Evolutionary conservation across 2,113 vertebrate species (phyloP).

Genomic region (Xerus inauris): DNA sequence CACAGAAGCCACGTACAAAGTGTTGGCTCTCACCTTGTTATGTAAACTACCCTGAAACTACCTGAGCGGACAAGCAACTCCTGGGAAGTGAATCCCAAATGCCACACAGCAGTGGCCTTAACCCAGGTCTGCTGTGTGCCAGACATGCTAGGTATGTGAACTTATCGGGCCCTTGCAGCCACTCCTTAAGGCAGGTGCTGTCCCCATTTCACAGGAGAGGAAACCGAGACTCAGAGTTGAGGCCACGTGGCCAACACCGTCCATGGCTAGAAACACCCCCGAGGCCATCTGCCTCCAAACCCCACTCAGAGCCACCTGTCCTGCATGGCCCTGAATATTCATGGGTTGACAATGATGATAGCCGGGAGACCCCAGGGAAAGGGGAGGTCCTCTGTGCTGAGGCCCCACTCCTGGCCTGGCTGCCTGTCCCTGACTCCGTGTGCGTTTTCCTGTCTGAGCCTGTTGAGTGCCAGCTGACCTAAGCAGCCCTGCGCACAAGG

Average conservation of each 20-base stretch:
- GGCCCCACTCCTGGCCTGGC: neutral
- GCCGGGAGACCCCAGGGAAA: neutral
- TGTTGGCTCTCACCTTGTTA: too few species aligned
- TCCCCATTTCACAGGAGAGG: neutral
- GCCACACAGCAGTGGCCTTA: too few species aligned
- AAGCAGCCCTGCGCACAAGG: neutral
- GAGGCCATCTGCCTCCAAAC: neutral
- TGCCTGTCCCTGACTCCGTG: neutral
- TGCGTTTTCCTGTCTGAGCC: neutral
- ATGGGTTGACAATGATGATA: neutral
- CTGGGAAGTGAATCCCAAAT: neutral
- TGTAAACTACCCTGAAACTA: too few species aligned
- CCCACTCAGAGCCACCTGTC: neutral
- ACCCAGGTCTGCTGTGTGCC: fast-evolving
- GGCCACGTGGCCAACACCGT: neutral
- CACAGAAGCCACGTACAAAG: neutral
- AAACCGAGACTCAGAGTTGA: neutral
- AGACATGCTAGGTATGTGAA: fast-evolving
- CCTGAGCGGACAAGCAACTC: neutral
- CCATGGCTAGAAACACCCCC: fast-evolving
- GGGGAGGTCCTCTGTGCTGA: neutral
- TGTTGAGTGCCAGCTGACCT: too few species aligned
- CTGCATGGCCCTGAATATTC: too few species aligned
- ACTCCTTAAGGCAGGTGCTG: too few species aligned
- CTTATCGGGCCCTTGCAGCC: neutral